These are phyloP conservation scores for Passer montanus DNA, from an alignment of 2,113 vertebrate species.

Conservation along the genomic window DNA sequence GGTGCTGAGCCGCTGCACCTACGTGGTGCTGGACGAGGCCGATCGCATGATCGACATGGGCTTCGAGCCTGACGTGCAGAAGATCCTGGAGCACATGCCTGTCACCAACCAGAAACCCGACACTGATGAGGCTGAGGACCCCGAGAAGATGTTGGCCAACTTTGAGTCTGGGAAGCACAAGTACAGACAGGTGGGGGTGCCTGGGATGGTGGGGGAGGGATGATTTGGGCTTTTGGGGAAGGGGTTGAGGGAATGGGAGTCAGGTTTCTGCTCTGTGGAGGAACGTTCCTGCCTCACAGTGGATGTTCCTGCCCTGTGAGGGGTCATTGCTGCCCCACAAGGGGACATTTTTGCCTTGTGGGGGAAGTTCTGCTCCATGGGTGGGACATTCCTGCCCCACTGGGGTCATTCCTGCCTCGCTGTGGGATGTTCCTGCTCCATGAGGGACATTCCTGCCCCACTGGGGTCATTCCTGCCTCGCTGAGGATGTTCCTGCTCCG, in stretches of 20 bases:
- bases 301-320: not conserved
- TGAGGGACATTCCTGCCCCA: too few relatives aligned
- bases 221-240: too few relatives aligned
- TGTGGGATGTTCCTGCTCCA: rapidly evolving
- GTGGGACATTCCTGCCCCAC: not conserved
- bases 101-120: constrained; percentile 98
- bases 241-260: rapidly evolving
- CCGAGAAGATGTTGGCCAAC: constrained; percentile 95
- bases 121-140: constrained; percentile 95
- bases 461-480: not conserved
- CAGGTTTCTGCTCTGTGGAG: not conserved
- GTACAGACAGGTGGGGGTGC: constrained; percentile 87
- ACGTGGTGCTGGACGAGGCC: constrained; percentile 95
- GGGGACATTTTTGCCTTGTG: rapidly evolving
- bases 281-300: rapidly evolving
- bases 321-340: not conserved
- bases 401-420: rapidly evolving
- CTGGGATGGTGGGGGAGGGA: not conserved
- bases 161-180: constrained; percentile 97
- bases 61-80: constrained; percentile 96
- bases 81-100: constrained; percentile 97
- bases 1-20: constrained; percentile 95
- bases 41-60: constrained; percentile 99
- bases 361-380: not conserved
- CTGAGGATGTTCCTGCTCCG: rapidly evolving